Evolutionary conservation across 2,797 vertebrate genomes (phyloP).

Genomic region (Parauchenoglanis ngamensis): DNA sequence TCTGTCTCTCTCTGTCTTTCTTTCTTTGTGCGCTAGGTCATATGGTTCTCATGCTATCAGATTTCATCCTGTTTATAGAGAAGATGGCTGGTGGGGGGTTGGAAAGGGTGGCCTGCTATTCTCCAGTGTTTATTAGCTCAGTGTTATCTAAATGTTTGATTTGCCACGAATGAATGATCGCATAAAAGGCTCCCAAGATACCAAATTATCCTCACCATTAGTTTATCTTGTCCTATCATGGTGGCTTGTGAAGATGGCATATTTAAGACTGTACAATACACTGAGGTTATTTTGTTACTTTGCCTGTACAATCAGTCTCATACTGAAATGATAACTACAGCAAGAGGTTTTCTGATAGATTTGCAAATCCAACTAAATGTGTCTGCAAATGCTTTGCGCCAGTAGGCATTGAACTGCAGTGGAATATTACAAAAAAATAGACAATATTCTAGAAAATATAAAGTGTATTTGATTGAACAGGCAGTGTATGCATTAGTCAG

Average conservation of each 20-base stretch:
- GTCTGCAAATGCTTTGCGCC: background rate
- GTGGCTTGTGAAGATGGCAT: conserved; percentile 9
- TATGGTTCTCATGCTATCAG: conserved; percentile 49
- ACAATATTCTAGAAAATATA: background rate
- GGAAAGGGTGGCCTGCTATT: conserved; percentile 21
- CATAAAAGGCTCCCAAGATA: conserved; percentile 8
- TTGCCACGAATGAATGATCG: conserved; percentile 41
- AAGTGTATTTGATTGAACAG: conserved; percentile 19
- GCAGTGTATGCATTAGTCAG: conserved; percentile 27
- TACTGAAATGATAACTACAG: background rate
- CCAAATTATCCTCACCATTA: conserved; percentile 6
- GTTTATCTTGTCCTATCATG: background rate
- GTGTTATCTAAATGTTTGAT: conserved; percentile 51
- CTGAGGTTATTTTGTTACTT: background rate
- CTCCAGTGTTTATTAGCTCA: conserved; percentile 50
- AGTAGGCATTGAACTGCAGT: background rate
- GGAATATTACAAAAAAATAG: background rate
- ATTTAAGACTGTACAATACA: background rate
- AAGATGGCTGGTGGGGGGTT: conserved; percentile 28
- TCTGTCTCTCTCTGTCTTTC: conserved; percentile 5
- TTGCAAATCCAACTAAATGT: background rate
- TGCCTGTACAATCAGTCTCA: background rate
- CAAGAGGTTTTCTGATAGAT: background rate
- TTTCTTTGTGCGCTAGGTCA: conserved; percentile 22
- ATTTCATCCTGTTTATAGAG: conserved; percentile 51